These are phyloP conservation scores for Danio aesculapii DNA, from an alignment of 2,797 vertebrate species.

Conservation along the genomic window DNA sequence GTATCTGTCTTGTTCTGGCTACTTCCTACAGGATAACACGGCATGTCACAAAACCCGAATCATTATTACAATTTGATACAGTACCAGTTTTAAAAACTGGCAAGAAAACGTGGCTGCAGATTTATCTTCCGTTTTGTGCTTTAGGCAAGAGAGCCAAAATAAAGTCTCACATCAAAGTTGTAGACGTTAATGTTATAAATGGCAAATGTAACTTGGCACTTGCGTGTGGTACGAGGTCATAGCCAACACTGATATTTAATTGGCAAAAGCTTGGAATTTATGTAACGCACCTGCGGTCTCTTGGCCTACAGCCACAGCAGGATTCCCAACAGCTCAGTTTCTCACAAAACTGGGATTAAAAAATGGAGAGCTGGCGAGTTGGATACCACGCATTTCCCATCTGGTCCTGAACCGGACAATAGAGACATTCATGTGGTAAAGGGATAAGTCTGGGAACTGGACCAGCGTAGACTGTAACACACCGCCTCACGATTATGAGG, in stretches of 20 bases:
- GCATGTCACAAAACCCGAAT: no score
- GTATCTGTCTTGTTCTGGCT: no score
- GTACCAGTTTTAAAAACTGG: neutral
- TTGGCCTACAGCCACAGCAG: slow-evolving; percentile 51
- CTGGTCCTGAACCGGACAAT: slow-evolving; percentile 62
- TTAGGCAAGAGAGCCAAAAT: neutral
- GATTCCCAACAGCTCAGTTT: slow-evolving; percentile 45
- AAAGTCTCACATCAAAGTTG: slow-evolving; percentile 17
- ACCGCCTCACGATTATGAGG: slow-evolving; percentile 58
- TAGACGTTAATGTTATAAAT: slow-evolving; percentile 33
- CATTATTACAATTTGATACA: neutral
- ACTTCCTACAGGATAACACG: no score
- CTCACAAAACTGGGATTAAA: slow-evolving; percentile 43
- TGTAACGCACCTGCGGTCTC: slow-evolving; percentile 40
- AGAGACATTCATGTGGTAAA: slow-evolving; percentile 61
- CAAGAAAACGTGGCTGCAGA: neutral
- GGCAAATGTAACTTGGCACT: slow-evolving; percentile 35
- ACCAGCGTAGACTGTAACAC: slow-evolving; percentile 66
- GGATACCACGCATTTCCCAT: slow-evolving; percentile 57
- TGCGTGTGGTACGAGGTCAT: slow-evolving; percentile 1
- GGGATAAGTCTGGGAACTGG: slow-evolving; percentile 64
- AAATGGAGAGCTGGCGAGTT: slow-evolving; percentile 43
- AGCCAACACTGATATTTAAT: slow-evolving; percentile 36
- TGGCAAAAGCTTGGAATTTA: slow-evolving; percentile 48
- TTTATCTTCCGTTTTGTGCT: slow-evolving; percentile 4